Base-by-base conservation (phyloP, 1,140 invertebrate species). In the Aphelinus atriplicis region DNA sequence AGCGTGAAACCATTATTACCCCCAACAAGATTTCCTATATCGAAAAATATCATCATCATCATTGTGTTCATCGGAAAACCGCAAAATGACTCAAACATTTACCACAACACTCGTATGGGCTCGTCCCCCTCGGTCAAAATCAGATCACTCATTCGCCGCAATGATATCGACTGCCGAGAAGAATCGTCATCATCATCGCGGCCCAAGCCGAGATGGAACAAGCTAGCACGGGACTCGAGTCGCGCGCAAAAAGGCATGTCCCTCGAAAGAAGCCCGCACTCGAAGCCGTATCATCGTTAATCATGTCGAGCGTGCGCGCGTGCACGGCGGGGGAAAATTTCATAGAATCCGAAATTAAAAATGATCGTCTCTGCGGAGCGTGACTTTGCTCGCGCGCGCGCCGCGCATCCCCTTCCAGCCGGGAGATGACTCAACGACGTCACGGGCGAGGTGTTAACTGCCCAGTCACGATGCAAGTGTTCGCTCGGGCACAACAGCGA, bases 381-480 rank as follows among this genome's bases (percentile, higher is more conserved):
- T 76, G 75, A 76, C 69, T 75, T 75, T 75, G 7, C 57, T 9
- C 3, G 61, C 50, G 46, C 46, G 5, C 26, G 42, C 58, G 58
- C 5, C 4, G 3, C 10, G 56, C 3, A 7, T 10, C n/a, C 10
- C 67, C 57, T 6, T 53, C 9, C 9, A 6, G 51, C 4, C 4
- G 51, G 51, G 4, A 68, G 80, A 81, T 84, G 83, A 84, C 75
- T 82, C 68, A 71, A 67, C 69, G 57, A 10, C 55, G 68, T 42
- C 10, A 47, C 67, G 67, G 60, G 50, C 70, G 67, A 80, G 76
- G 80, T 78, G 82, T 82, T 84, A 83, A 83, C 81, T 82, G 83
- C 74, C 82, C 80, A 84, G 83, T 84, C 83, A 84, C 82, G 82
- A 80, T 82, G 82, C 82, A 83, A 81, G 83, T 84, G 83, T 83